Evolutionary conservation across 2,797 vertebrate genomes (phyloP).

Genomic region (Anomalospiza imberbis): DNA sequence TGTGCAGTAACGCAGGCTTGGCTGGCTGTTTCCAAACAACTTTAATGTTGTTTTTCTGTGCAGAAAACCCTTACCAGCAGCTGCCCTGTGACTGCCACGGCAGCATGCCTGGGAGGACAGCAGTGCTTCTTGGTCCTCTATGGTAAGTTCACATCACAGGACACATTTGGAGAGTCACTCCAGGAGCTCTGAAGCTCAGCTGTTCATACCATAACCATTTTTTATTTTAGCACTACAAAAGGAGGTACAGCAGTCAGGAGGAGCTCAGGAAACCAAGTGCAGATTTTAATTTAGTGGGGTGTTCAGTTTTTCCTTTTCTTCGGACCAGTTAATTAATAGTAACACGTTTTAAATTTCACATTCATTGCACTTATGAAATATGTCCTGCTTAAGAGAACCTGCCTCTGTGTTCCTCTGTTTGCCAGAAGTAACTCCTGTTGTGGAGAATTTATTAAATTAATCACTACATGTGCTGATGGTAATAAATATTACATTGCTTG

Average conservation of each 20-base stretch:
- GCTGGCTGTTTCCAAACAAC: background rate
- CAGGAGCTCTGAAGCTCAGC: background rate
- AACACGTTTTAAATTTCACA: background rate
- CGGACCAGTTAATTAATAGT: background rate
- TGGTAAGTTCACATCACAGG: conserved; percentile 77
- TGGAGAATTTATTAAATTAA: background rate
- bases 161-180: background rate
- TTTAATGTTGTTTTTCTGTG: background rate
- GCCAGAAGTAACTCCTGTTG: background rate
- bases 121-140: conserved; percentile 89
- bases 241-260: background rate
- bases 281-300: background rate
- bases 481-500: background rate
- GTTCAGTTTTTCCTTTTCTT: background rate
- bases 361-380: background rate
- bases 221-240: background rate
- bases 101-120: conserved; percentile 93
- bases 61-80: conserved; percentile 85
- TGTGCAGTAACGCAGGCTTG: background rate
- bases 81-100: conserved; percentile 91
- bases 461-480: background rate
- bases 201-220: background rate
- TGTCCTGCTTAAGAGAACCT: background rate
- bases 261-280: background rate
- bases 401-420: background rate